These are phyloP conservation scores for Papilio machaon DNA, from an alignment of 1,140 invertebrate genomes.

Conservation along the genomic window DNA sequence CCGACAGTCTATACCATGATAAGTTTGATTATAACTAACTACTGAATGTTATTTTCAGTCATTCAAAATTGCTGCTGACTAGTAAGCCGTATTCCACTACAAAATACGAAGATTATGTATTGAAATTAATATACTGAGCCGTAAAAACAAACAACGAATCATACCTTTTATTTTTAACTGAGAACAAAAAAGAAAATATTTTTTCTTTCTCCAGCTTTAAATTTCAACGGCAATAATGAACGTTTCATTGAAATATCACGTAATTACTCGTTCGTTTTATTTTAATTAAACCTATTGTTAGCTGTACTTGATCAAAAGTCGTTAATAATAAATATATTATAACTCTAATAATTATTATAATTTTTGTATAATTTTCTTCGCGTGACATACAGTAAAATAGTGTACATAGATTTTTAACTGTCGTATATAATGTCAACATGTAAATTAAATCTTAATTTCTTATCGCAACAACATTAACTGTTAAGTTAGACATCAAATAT, in stretches of 20 bases:
- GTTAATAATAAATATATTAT: not conserved
- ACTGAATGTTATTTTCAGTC: too few relatives aligned
- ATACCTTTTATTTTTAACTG: not conserved
- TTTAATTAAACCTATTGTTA: not conserved
- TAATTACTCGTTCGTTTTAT: not conserved
- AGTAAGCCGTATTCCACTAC: too few relatives aligned
- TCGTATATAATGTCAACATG: too few relatives aligned
- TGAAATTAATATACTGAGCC: not conserved
- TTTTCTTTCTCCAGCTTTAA: not conserved
- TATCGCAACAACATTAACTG: too few relatives aligned
- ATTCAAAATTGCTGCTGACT: too few relatives aligned
- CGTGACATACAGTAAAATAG: too few relatives aligned
- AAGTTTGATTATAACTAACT: too few relatives aligned
- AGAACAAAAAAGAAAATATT: not conserved
- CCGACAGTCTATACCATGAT: too few relatives aligned
- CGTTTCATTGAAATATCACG: slow-evolving; percentile 5
- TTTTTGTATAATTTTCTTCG: too few relatives aligned
- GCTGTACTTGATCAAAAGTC: not conserved
- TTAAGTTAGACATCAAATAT: too few relatives aligned
- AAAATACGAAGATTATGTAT: not conserved
- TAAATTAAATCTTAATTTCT: too few relatives aligned
- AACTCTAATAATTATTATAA: not conserved
- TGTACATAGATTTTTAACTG: too few relatives aligned
- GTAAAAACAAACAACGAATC: not conserved
- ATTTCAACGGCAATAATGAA: not conserved